Conservation (phyloP, 2,888 invertebrate genomes). For the Cephus sareptanus region DNA sequence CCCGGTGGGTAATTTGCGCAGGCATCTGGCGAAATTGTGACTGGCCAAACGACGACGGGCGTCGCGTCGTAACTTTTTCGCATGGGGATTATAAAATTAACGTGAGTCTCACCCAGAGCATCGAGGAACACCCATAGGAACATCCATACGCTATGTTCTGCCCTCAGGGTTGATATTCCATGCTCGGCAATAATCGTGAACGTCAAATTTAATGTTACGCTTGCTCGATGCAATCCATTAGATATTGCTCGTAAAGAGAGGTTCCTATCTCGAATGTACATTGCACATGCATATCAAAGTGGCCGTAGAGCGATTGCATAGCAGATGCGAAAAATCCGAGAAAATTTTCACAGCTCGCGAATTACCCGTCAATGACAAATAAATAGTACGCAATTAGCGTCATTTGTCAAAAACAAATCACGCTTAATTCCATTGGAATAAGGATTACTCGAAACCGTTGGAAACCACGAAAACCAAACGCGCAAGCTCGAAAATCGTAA, state of each 20-base stretch:
- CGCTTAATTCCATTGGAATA: no score
- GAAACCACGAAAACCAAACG: no score
- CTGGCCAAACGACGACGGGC: conserved; percentile 28
- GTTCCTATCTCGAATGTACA: conserved; percentile 52
- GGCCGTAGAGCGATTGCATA: neutral
- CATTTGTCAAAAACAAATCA: no score
- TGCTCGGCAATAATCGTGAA: conserved; percentile 62
- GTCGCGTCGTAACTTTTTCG: conserved; percentile 35
- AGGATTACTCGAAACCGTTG: no score
- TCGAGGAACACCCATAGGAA: conserved; percentile 15
- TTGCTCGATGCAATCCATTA: conserved; percentile 63
- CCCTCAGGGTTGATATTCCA: conserved; percentile 12
- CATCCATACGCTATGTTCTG: conserved; percentile 8
- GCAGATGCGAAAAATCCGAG: neutral
- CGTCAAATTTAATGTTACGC: conserved; percentile 64
- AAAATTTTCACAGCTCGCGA: no score
- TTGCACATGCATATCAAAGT: conserved; percentile 22
- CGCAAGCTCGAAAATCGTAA: no score
- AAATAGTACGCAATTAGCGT: no score
- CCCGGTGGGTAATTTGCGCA: conserved; percentile 35
- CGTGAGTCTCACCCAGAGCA: conserved; percentile 36
- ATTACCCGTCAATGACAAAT: no score
- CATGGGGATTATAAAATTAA: conserved; percentile 61
- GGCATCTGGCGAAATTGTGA: conserved; percentile 46
- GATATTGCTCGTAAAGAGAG: conserved; percentile 65